Conservation (phyloP, 2,797 vertebrate genomes). For the Xenopus petersii region DNA sequence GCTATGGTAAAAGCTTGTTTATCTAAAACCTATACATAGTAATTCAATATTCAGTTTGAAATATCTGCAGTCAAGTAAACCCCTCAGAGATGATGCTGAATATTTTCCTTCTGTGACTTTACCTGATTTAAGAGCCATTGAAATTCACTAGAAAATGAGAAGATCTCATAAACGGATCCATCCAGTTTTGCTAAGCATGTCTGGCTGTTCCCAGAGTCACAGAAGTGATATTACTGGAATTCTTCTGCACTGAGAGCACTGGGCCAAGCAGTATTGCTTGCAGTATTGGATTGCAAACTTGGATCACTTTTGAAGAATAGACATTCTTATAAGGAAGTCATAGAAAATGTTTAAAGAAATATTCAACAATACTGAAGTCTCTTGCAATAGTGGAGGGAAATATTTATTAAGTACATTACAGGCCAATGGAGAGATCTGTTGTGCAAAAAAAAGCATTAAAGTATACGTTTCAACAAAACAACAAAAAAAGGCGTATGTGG, state of each 20-base stretch:
- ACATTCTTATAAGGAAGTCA: slow-evolving; percentile 15
- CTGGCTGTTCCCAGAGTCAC: slow-evolving; percentile 39
- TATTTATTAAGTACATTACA: not conserved
- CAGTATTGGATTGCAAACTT: slow-evolving; percentile 37
- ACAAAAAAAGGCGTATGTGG: too few species aligned
- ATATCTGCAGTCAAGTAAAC: slow-evolving; percentile 20
- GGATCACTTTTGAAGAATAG: slow-evolving; percentile 36
- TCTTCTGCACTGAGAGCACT: slow-evolving; percentile 2
- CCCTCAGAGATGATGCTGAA: slow-evolving; percentile 17
- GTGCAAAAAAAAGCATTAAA: too few species aligned
- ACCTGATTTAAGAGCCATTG: slow-evolving; percentile 27
- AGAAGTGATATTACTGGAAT: slow-evolving; percentile 37
- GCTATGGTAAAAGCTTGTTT: slow-evolving; percentile 45
- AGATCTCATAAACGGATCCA: slow-evolving; percentile 40
- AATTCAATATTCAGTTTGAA: slow-evolving; percentile 26
- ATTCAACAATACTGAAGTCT: slow-evolving; percentile 11
- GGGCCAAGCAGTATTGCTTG: slow-evolving; percentile 39
- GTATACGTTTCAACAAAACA: too few species aligned
- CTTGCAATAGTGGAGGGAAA: not conserved
- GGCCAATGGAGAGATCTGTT: too few species aligned
- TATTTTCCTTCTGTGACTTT: slow-evolving; percentile 41
- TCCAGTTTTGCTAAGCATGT: slow-evolving; percentile 35
- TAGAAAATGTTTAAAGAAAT: slow-evolving; percentile 23
- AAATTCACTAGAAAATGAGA: slow-evolving; percentile 37
- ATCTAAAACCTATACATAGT: slow-evolving; percentile 51